phyloP scores from a whole-genome alignment of 2,113 vertebrate species.

The Gobio gobio region DNA sequence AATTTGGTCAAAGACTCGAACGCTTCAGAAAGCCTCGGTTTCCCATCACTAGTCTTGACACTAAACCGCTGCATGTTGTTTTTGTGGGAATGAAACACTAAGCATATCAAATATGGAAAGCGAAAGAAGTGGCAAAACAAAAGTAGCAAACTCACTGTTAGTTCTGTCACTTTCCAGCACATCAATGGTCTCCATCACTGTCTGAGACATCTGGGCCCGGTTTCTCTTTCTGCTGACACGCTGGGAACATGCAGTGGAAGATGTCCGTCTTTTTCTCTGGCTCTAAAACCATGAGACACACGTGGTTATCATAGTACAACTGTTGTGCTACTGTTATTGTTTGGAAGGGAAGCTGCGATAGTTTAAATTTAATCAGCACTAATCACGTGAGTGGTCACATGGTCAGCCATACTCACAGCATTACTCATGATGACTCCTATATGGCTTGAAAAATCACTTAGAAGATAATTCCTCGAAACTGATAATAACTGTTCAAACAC shows the following conservation, averaged over 20 bases:
- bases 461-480: not conserved
- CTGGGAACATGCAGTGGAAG: constrained; percentile 58
- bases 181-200: constrained; percentile 66
- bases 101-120: no score
- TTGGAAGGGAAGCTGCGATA: not conserved
- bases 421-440: constrained; percentile 56
- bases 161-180: constrained; percentile 63
- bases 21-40: no score
- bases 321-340: not conserved
- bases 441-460: not conserved
- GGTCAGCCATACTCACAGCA: constrained; percentile 54
- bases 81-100: not conserved
- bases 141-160: constrained; percentile 61
- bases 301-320: not conserved
- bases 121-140: not conserved
- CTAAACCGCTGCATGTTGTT: not conserved
- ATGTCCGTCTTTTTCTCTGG: constrained; percentile 68
- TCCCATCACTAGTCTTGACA: not conserved
- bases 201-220: constrained; percentile 52
- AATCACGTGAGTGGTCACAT: constrained; percentile 24
- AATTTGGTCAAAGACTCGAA: no score
- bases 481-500: not conserved
- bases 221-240: constrained; percentile 59
- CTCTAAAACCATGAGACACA: constrained; percentile 49
- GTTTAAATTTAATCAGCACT: not conserved